Base-by-base conservation (phyloP, 2,797 vertebrate genomes). In the Megalops cyprinoides region DNA sequence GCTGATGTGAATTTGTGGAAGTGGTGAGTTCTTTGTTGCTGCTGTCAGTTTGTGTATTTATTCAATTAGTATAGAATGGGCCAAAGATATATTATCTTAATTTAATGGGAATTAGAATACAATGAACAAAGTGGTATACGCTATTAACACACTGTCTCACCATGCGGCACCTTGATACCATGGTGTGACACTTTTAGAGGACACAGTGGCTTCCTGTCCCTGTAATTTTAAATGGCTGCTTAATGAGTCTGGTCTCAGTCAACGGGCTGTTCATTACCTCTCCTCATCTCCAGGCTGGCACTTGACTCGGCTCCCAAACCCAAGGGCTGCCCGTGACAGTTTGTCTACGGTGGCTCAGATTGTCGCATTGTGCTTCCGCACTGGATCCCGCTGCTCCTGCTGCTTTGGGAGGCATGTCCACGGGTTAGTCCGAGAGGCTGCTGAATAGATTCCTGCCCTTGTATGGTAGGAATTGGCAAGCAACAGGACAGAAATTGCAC, bases 251-350 rank as follows among this genome's bases (percentile, higher is more conserved):
- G 51, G 71, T 76, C 67, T 83, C 80, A 83, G 85, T 90, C 87
- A 88, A 89, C 87, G 89, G 79, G 79, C 84, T 77, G 4, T 58
- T 84, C 83, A 84, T 84, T 84, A 81, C 85, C 46, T 81, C 75
- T 86, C 67, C 80, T 85, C 80, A 86, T 89, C 88, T 87, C 77
- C 83, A 81, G 79, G 79, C 84, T 89, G 86, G 90, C 86, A 87
- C 74, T 31, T 49, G 3, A 23, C 79, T 89, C 81, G 87, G 84
- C 89, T 88, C 89, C 80, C 87, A 78, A 48, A 31, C 77, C 82
- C 81, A 84, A 87, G 87, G 85, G 88, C 82, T 85, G 85, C 85
- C 84, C 76, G 82, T 42, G 67, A 79, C n/a, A n/a, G n/a, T n/a
- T n/a, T n/a, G n/a, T n/a, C n/a, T n/a, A n/a, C n/a, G n/a, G n/a